Base-by-base conservation (phyloP, 1,140 invertebrate genomes). In the Drosophila cardini region DNA sequence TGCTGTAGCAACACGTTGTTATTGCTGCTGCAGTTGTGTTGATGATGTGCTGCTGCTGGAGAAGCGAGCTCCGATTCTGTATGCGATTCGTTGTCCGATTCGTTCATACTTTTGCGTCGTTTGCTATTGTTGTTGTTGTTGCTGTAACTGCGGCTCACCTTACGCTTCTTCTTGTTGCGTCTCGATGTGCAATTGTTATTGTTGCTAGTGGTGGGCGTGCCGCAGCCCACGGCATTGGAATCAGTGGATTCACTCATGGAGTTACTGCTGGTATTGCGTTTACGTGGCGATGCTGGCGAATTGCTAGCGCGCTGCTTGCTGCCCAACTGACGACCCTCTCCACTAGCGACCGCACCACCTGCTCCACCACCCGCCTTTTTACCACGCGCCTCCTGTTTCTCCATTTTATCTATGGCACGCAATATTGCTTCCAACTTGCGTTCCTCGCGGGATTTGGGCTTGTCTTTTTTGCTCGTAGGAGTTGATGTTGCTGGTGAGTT, bases 341-440 rank as follows among this genome's bases (percentile, higher is more conserved):
- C 61, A 9, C 45, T 70, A 42, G 64, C 34, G 13, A 21, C 36
- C 32, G 9, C 36, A 13, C 45, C 46, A n/a, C 16, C 58, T 42
- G 69, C 16, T 65, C 57, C 69, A 65, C 57, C 69, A 15, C 95
- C 94, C 77, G 96, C 95, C 82, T 96, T 95, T 80, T 96, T 96
- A n/a, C 73, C 73, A 6, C 95, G 92, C 56, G 96, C 95, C 82
- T 96, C 94, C 11, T 95, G 95, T 76, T 96, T 96, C 78, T 97
- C 96, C 93, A 97, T 94, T 32, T 96, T 93, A 77, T 96, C 96
- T 92, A 99, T 98, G 0, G 97, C 97, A 89, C 98, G 97, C 95
- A 99, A 96, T 73, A 98, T 98, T 0, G 97, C 97, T 87, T 98
- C 97, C 94, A 99, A 95, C 93, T 99, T 99, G n/a, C 97, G 94